Evolutionary conservation across 2,797 vertebrate species (phyloP), one percentile per base, ranked within the genome.

Genomic region (Harpagifer antarcticus): DNA sequence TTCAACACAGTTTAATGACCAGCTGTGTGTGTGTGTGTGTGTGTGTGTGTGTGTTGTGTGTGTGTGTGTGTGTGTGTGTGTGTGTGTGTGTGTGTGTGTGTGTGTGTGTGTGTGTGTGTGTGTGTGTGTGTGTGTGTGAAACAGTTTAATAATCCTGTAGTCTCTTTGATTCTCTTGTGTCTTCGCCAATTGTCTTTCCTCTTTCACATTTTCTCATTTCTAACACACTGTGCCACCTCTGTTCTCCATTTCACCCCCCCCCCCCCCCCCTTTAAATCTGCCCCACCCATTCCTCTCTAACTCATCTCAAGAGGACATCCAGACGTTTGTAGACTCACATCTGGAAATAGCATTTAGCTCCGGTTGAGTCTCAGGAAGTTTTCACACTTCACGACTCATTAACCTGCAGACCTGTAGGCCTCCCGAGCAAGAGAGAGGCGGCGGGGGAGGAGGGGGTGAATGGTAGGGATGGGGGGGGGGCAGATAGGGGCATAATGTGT

Each of bases 331-430:
- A 40, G 67, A 57, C 68, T 58, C 76, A 96, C 96, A 97, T 97
- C 96, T 97, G 96, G 96, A 96, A 96, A 96, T 88, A 72, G 92
- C 93, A 93, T 96, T 95, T 95, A 92, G 87, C 92, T 87, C 87
- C 16, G 87, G 91, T 88, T 86, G 76, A 75, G 57, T 91, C 92
- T 95, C 96, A 94, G 97, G 96, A 98, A 97, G 96, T 96, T 96
- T 97, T 97, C 96, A 97, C 96, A 97, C 96, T 96, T 96, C 96
- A 97, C 94, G 95, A 96, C 95, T 96, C 97, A 97, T 98, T 98
- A 97, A 96, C 89, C 90, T 78, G 74, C 81, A 90, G 89, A 87
- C 84, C 87, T 82, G 78, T 79, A 71, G 82, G 87, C 85, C 83
- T 83, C 82, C 76, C 79, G 23, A 72, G 82, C 76, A 81, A 79